Evolutionary conservation across 1,140 invertebrate genomes (phyloP).

Genomic region (Rhopalosiphum maidis): DNA sequence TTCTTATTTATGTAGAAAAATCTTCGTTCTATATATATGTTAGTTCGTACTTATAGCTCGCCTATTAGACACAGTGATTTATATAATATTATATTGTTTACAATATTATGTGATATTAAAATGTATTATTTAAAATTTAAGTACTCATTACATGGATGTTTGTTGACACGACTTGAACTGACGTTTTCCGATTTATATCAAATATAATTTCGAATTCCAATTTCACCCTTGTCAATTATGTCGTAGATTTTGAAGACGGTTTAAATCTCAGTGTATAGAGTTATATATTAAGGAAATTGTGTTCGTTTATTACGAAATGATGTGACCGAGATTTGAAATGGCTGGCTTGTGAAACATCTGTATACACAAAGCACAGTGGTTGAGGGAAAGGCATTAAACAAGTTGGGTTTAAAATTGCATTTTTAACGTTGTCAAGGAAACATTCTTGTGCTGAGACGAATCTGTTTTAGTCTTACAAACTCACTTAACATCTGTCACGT

Average conservation of each 20-base stretch:
- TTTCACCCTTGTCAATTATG: conserved; percentile 37
- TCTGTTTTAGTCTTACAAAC: background rate
- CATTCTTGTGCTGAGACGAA: background rate
- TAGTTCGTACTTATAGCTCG: background rate
- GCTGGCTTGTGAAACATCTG: background rate
- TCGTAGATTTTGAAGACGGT: conserved; percentile 27
- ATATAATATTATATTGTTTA: background rate
- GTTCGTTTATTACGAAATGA: conserved; percentile 23
- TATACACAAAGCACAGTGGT: background rate
- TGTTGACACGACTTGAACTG: background rate
- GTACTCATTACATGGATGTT: background rate
- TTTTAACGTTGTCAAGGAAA: conserved; percentile 15
- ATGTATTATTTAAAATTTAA: background rate
- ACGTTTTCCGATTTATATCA: background rate
- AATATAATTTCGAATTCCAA: background rate
- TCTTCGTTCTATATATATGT: background rate
- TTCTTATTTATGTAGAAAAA: too few relatives aligned
- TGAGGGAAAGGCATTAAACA: background rate
- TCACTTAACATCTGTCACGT: background rate
- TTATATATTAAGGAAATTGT: background rate
- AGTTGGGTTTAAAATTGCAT: conserved; percentile 2
- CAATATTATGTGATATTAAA: background rate
- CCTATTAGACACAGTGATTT: background rate
- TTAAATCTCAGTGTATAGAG: background rate
- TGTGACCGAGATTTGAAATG: conserved; percentile 32